These are phyloP conservation scores for Hypsibius dujardini DNA, from an alignment of 1,140 invertebrate species.

Conservation along the genomic window DNA sequence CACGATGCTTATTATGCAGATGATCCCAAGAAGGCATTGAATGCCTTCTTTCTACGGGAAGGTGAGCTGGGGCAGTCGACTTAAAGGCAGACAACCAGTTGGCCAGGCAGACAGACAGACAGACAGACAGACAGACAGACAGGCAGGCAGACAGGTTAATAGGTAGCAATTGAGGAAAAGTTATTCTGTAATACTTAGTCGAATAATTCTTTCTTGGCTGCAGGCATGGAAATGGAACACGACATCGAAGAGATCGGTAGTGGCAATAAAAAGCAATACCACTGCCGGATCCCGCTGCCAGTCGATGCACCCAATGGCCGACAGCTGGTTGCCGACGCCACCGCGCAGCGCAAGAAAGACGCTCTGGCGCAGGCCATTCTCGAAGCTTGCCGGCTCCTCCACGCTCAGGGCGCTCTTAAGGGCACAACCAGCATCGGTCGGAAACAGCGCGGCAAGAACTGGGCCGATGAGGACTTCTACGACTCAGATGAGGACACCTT, in stretches of 20 bases:
- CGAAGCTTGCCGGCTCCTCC: slow-evolving; percentile 77
- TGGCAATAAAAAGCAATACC: slow-evolving; percentile 45
- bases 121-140: too few relatives aligned
- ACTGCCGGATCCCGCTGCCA: slow-evolving; percentile 50
- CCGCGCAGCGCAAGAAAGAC: slow-evolving; percentile 78
- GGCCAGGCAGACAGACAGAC: too few relatives aligned
- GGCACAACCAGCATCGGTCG: slow-evolving; percentile 29
- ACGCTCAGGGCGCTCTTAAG: slow-evolving; percentile 45
- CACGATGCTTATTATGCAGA: slow-evolving; percentile 67
- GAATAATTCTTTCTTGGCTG: too few relatives aligned
- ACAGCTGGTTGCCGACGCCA: slow-evolving; percentile 57
- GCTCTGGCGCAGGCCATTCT: slow-evolving; percentile 75
- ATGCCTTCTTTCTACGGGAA: slow-evolving; percentile 86
- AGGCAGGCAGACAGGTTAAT: too few relatives aligned
- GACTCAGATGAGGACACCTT: slow-evolving; percentile 94
- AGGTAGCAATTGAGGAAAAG: too few relatives aligned
- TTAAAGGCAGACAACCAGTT: too few relatives aligned
- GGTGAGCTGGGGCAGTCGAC: too few relatives aligned
- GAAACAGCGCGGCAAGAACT: slow-evolving; percentile 52
- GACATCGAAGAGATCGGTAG: slow-evolving; percentile 59
- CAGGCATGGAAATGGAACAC: slow-evolving; percentile 60
- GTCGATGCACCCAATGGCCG: slow-evolving; percentile 55
- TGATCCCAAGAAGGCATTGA: slow-evolving; percentile 82
- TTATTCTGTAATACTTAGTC: too few relatives aligned
- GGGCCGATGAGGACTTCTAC: slow-evolving; percentile 77